Percentiles rank a stretch among this genome's conserved stretches.
phyloP scores from a whole-genome alignment of 1,140 invertebrate species.

The Tetraneura akinire region DNA sequence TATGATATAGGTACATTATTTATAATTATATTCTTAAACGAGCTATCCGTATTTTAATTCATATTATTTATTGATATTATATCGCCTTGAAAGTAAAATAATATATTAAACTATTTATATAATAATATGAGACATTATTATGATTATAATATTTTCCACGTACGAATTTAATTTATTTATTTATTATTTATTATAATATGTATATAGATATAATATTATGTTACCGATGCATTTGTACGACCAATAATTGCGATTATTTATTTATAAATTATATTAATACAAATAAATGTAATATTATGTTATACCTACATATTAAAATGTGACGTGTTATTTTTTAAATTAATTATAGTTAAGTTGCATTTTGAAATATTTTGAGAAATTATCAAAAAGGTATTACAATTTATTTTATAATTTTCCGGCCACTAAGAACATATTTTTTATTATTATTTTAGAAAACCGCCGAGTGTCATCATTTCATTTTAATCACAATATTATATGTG shows the following conservation, averaged over 20 bases:
- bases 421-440: too few relatives aligned
- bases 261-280: conserved; percentile 31
- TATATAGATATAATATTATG: background rate
- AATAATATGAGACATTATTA: background rate
- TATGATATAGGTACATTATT: background rate
- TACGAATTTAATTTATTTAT: conserved; percentile 30
- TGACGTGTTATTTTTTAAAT: background rate
- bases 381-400: too few relatives aligned
- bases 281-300: conserved; percentile 6
- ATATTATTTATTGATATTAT: conserved; percentile 28
- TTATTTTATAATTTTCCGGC: too few relatives aligned
- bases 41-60: conserved; percentile 1
- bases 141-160: background rate
- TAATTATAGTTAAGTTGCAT: background rate
- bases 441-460: too few relatives aligned
- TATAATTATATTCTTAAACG: background rate
- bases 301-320: conserved; percentile 4
- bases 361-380: too few relatives aligned
- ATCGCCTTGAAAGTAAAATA: background rate
- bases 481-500: too few relatives aligned
- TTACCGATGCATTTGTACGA: background rate
- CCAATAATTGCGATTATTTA: conserved; percentile 15
- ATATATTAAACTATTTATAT: conserved; percentile 23
- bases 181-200: conserved; percentile 6
- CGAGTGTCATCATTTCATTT: too few relatives aligned